Evolutionary conservation across 2,888 invertebrate genomes (phyloP).

Genomic region (Cheiracanthium punctorium): DNA sequence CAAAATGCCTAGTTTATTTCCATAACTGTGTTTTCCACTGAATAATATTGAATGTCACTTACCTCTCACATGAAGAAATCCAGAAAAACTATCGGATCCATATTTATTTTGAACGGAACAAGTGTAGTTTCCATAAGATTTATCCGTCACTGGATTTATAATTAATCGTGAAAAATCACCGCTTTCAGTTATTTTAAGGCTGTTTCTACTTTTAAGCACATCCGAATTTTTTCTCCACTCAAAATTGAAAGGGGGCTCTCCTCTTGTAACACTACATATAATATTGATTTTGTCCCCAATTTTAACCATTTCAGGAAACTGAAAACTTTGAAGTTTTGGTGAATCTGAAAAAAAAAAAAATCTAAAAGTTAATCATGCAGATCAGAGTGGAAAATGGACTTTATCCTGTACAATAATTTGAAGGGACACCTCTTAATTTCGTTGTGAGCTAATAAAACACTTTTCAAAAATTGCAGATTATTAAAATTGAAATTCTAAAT

Average conservation of each 20-base stretch:
- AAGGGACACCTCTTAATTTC: no score
- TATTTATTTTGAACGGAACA: conserved; percentile 55
- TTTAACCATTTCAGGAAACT: conserved; percentile 27
- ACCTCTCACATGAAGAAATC: conserved; percentile 58
- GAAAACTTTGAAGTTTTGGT: conserved; percentile 48
- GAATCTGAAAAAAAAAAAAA: conserved; percentile 34
- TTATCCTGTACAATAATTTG: no score
- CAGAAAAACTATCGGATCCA: conserved; percentile 53
- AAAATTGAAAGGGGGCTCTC: conserved; percentile 55
- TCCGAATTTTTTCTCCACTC: conserved; percentile 47
- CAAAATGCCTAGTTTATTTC: no score
- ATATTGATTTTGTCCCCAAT: conserved; percentile 45
- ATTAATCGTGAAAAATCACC: conserved; percentile 43
- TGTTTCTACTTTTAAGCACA: not conserved
- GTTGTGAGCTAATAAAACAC: no score
- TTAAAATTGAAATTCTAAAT: no score
- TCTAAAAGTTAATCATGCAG: no score
- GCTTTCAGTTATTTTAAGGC: conserved; percentile 21
- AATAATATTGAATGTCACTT: no score
- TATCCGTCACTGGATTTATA: conserved; percentile 40
- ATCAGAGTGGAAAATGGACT: no score
- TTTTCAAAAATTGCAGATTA: no score
- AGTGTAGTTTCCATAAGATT: conserved; percentile 69
- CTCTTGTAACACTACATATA: conserved; percentile 41
- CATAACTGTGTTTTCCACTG: no score